Evolutionary conservation across 2,888 invertebrate genomes (phyloP), one percentile per base, ranked within the genome.

Genomic region (Microchrysa polita): DNA sequence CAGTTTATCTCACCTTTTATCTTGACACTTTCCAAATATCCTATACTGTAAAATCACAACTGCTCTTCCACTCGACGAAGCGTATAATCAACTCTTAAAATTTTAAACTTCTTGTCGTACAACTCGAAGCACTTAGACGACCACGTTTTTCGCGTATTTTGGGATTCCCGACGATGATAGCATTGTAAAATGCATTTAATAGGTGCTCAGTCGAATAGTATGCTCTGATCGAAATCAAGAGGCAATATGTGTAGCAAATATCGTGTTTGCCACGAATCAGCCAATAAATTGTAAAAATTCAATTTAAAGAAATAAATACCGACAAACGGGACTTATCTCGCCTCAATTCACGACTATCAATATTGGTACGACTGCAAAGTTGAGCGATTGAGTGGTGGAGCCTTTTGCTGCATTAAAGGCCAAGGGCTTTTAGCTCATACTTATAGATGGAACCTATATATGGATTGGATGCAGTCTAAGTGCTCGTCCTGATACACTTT

Each of bases 241-340:
- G 27, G 27, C 27, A 34, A 34, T 34, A 34, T 34, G 27, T 34
- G 27, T 34, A 34, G 27, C 18, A 55, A 69, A 40, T 69, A 69
- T 69, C 69, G 69, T n/a, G 22, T 44, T 34, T 34, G 27, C 27
- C 27, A 1, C 55, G 23, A 55, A 69, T 16, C 67, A 20, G 42
- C 71, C 72, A 69, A 72, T 76, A 76, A 76, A 76, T 76, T 76
- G 74, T 73, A 74, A 76, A 76, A 74, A 76, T 76, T 76, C 76
- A 76, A 76, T 76, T 74, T 76, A 48, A 60, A 73, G 73, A 74
- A 74, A 74, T 73, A 73, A 74, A 73, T 67, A 74, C 76, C 76
- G 76, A 71, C 76, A 76, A 76, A 76, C 73, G 65, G 73, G 73
- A 55, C 74, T 76, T 74, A 74, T 74, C 74, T 74, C 60, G 44